Evolutionary conservation across 2,797 vertebrate species (phyloP).

Genomic region (Podarcis lilfordi): DNA sequence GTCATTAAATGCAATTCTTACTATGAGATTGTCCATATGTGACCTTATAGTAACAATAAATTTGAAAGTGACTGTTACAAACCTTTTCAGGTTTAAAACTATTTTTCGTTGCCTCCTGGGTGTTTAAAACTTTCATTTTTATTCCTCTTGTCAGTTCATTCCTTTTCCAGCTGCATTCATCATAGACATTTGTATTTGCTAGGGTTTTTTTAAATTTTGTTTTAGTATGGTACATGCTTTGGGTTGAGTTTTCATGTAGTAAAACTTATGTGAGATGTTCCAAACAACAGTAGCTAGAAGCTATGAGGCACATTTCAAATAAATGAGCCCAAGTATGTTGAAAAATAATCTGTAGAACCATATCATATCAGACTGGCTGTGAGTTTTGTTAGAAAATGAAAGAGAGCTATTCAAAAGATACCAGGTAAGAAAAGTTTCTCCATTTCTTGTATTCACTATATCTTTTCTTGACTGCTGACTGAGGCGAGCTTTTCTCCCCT

Average conservation of each 20-base stretch:
- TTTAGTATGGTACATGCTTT: not conserved
- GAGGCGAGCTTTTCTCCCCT: not conserved
- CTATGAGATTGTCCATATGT: not conserved
- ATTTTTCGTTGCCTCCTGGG: not conserved
- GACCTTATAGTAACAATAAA: not conserved
- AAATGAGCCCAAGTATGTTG: not conserved
- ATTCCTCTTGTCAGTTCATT: not conserved
- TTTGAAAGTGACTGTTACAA: not conserved
- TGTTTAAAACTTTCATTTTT: not conserved
- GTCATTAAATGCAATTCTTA: not conserved
- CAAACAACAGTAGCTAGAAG: not conserved
- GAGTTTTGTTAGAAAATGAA: constrained; percentile 12
- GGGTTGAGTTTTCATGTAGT: not conserved
- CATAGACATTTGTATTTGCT: not conserved
- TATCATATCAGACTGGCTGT: accelerated
- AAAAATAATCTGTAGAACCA: not conserved
- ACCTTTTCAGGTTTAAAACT: not conserved
- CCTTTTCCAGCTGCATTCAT: constrained; percentile 14
- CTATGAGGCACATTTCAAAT: not conserved
- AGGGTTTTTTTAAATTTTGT: not conserved
- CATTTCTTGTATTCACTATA: not conserved
- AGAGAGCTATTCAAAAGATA: not conserved
- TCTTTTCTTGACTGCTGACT: not conserved
- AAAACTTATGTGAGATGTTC: not conserved
- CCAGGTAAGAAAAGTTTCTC: not conserved